Conservation (phyloP, 2,113 vertebrate species). For the Pygoscelis adeliae region DNA sequence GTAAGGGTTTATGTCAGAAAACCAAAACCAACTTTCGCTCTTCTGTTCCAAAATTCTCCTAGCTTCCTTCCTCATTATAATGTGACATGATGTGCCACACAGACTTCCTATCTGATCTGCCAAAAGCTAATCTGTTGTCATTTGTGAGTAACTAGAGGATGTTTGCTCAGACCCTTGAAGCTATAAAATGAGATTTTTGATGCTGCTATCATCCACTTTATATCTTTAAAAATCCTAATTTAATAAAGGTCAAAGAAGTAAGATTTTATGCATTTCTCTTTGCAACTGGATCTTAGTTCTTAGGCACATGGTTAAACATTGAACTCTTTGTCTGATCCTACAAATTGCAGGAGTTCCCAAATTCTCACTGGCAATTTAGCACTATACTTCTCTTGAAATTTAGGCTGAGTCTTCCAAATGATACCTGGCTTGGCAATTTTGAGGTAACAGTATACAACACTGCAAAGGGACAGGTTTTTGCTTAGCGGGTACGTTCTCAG, state of each 20-base stretch:
- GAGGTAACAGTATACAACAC: neutral
- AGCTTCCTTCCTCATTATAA: conserved; percentile 20
- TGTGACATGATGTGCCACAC: neutral
- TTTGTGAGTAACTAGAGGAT: neutral
- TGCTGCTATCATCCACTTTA: neutral
- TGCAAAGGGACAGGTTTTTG: neutral
- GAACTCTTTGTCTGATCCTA: neutral
- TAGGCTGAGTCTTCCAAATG: neutral
- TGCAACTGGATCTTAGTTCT: neutral
- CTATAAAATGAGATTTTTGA: neutral
- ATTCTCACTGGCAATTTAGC: neutral
- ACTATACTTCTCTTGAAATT: neutral
- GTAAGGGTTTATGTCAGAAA: neutral
- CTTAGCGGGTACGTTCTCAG: neutral
- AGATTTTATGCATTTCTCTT: neutral
- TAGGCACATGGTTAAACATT: neutral
- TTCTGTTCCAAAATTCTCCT: neutral
- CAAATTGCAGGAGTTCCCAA: neutral
- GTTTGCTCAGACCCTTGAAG: neutral
- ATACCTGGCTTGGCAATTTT: neutral
- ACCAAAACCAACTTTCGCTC: neutral
- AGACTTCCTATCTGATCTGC: neutral
- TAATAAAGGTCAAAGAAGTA: neutral
- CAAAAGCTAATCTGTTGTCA: neutral
- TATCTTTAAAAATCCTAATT: neutral